Conservation (phyloP, 2,113 vertebrate genomes). For the Rhinopithecus roxellana region DNA sequence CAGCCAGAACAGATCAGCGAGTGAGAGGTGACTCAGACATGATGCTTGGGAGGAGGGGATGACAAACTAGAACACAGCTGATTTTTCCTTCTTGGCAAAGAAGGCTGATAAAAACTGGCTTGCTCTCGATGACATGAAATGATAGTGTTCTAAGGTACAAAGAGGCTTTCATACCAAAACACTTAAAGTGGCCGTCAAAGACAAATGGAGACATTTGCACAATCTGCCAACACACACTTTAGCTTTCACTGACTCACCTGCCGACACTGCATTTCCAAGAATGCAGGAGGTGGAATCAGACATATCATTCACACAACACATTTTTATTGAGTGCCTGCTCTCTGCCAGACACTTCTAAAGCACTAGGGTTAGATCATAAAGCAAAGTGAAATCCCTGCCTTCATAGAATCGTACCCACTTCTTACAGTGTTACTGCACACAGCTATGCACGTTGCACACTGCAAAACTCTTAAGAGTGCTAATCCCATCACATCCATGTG, state of each 20-base stretch:
- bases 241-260: neutral
- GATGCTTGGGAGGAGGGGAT: neutral
- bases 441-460: too few relatives aligned
- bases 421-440: rapidly evolving
- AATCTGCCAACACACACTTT: neutral
- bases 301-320: neutral
- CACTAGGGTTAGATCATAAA: neutral
- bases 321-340: neutral
- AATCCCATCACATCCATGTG: neutral
- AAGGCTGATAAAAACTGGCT: neutral
- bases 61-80: neutral
- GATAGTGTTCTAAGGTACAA: neutral
- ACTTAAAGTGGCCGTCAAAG: conserved; percentile 3
- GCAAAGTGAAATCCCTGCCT: neutral
- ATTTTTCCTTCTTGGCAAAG: conserved; percentile 17
- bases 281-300: neutral
- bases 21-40: conserved; percentile 58
- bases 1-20: conserved; percentile 43
- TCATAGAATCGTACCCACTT: neutral
- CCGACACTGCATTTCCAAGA: neutral
- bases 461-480: neutral
- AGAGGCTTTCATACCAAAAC: neutral
- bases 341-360: neutral
- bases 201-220: neutral
- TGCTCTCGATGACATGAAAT: neutral